phyloP scores from a whole-genome alignment of 23 tunicate species.

The Trididemnum clinides region DNA sequence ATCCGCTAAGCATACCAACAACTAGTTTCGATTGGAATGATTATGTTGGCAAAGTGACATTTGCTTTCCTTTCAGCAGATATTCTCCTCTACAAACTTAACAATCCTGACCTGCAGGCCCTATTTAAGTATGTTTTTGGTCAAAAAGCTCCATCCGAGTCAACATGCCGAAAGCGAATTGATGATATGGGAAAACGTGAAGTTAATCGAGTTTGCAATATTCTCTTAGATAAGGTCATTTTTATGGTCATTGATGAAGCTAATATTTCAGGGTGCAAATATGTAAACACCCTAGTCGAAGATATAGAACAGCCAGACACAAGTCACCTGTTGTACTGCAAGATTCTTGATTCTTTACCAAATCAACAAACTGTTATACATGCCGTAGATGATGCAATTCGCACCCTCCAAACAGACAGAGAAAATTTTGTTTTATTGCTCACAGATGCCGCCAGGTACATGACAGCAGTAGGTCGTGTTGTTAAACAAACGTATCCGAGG shows the following conservation, averaged over 20 bases:
- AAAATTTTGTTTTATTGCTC: no score
- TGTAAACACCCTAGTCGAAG: slow-evolving; percentile 28
- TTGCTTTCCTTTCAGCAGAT: slow-evolving; percentile 30
- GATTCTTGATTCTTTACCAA: no score
- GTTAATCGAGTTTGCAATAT: slow-evolving; percentile 28
- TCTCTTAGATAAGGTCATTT: slow-evolving; percentile 18
- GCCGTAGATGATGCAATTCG: no score
- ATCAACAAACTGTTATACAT: no score
- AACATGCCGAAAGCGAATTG: slow-evolving; percentile 30
- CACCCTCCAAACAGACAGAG: no score
- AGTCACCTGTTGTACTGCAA: no score
- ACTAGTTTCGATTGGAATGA: slow-evolving; percentile 20
- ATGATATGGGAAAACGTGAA: slow-evolving; percentile 27
- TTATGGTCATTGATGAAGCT: slow-evolving; percentile 19
- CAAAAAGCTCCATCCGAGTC: slow-evolving; percentile 34
- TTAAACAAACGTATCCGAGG: no score
- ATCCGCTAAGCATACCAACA: slow-evolving; percentile 33
- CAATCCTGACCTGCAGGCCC: no score
- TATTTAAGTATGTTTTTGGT: slow-evolving; percentile 22
- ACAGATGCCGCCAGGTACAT: no score
- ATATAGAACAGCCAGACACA: no score
- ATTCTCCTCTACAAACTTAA: slow-evolving; percentile 27
- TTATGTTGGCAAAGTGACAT: slow-evolving; percentile 27
- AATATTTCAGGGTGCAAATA: slow-evolving; percentile 26
- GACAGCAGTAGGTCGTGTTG: no score